A percentile compares a stretch with the other conserved stretches of the same genome.
phyloP scores from a whole-genome alignment of 2,113 vertebrate species.

The Pseudorhombus dupliciocellatus region DNA sequence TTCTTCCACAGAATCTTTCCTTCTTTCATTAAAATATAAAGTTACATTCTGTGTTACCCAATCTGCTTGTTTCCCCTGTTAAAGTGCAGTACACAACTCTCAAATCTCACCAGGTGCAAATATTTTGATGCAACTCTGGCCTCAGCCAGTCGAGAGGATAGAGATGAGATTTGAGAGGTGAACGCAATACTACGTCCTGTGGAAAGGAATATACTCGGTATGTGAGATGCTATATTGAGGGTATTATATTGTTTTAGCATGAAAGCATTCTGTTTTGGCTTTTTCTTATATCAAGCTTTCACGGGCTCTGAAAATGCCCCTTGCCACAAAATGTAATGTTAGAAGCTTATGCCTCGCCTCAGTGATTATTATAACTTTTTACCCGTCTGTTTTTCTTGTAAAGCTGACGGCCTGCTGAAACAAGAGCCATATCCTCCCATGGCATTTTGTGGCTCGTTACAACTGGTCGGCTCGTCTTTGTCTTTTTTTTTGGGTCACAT shows the following conservation, averaged over 20 bases:
- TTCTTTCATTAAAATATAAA: neutral
- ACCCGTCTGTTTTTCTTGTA: constrained; percentile 1
- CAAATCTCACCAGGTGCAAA: constrained; percentile 47
- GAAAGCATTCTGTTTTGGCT: constrained; percentile 32
- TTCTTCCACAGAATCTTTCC: neutral
- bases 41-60: neutral
- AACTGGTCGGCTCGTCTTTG: neutral
- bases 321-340: constrained; percentile 16
- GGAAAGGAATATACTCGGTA: constrained; percentile 44
- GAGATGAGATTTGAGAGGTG: constrained; percentile 36
- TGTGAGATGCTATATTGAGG: constrained; percentile 45
- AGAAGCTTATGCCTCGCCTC: constrained; percentile 21
- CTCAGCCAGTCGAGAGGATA: constrained; percentile 26
- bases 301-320: neutral
- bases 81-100: constrained; percentile 30
- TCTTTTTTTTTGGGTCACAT: neutral
- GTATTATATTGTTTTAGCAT: constrained; percentile 32
- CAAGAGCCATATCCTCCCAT: neutral
- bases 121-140: constrained; percentile 44
- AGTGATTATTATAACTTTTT: constrained; percentile 30
- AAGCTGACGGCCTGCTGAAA: constrained; percentile 9
- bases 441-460: neutral
- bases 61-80: constrained; percentile 23
- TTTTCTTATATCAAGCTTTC: constrained; percentile 1
- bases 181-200: constrained; percentile 13